phyloP scores from a whole-genome alignment of 1,140 invertebrate species.

The Hypsibius dujardini region DNA sequence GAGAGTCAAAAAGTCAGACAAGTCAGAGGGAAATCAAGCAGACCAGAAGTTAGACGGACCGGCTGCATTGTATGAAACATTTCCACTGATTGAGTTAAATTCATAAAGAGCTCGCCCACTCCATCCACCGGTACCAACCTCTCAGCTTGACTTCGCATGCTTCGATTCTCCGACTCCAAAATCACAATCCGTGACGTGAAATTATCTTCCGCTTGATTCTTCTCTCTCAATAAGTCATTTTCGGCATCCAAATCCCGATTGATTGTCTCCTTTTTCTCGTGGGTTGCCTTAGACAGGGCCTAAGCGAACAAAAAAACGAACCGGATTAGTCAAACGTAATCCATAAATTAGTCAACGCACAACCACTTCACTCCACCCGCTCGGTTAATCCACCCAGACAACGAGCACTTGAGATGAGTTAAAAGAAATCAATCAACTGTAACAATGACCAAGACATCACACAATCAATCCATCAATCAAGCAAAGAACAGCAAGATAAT shows the following conservation, averaged over 20 bases:
- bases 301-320: neutral
- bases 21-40: too few relatives aligned
- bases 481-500: too few relatives aligned
- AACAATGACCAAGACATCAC: neutral
- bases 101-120: neutral
- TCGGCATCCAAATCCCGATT: neutral
- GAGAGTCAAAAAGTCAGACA: too few relatives aligned
- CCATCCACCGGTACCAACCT: too few relatives aligned
- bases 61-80: neutral
- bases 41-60: too few relatives aligned
- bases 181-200: neutral
- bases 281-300: neutral
- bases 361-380: too few relatives aligned
- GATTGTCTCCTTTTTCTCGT: neutral
- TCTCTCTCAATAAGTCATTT: slow-evolving; percentile 4
- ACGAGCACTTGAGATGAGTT: too few relatives aligned
- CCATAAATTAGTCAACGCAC: too few relatives aligned
- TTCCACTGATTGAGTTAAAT: neutral
- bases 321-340: too few relatives aligned
- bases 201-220: neutral
- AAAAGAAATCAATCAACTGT: too few relatives aligned
- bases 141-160: too few relatives aligned
- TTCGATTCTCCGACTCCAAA: neutral
- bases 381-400: too few relatives aligned
- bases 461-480: neutral